Base-by-base conservation (phyloP, 2,888 invertebrate genomes). In the Platerodrilus igneus region DNA sequence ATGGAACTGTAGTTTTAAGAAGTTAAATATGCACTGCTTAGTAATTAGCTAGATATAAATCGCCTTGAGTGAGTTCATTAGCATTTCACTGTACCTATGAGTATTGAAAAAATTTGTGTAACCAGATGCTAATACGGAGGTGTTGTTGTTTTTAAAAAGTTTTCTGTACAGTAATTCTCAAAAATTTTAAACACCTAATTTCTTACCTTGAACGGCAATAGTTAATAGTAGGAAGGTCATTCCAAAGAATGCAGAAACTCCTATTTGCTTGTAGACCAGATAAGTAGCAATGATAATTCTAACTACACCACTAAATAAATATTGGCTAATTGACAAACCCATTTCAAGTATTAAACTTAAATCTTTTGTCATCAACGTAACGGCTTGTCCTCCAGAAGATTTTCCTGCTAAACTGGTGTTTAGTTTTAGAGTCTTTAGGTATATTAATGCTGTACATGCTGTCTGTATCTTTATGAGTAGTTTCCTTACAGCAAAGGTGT, bases 331-430 rank as follows among this genome's bases (percentile, higher is more conserved):
- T n/a, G n/a, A n/a, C n/a, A n/a, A n/a, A n/a, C n/a, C n/a, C n/a
- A n/a, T n/a, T n/a, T n/a, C n/a, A n/a, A n/a, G n/a, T n/a, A n/a
- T n/a, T n/a, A n/a, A n/a, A n/a, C n/a, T n/a, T n/a, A n/a, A n/a
- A 65, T 93, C 92, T 37, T 88, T 91, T 0, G 90, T 86, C 46
- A 92, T 42, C 22, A 62, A 47, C 34, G 63, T 64, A 1, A 64
- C 54, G 28, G 60, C 57, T 44, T 62, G 56, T 65, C 69, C 93
- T 55, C 77, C 87, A 67, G 70, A 84, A 0, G 90, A 91, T 62
- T 89, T 81, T 3, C 85, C 84, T 25, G 90, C 70, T 1, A 92
- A 86, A n/a, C n/a, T n/a, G n/a, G n/a, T n/a, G n/a, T n/a, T n/a
- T n/a, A n/a, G n/a, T 48, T 75, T 72, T 22, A 79, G 63, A 6